Percentiles rank a stretch among this genome's conserved stretches.
Evolutionary conservation across 2,888 invertebrate genomes (phyloP).

Genomic region (Ophion obscuratus): DNA sequence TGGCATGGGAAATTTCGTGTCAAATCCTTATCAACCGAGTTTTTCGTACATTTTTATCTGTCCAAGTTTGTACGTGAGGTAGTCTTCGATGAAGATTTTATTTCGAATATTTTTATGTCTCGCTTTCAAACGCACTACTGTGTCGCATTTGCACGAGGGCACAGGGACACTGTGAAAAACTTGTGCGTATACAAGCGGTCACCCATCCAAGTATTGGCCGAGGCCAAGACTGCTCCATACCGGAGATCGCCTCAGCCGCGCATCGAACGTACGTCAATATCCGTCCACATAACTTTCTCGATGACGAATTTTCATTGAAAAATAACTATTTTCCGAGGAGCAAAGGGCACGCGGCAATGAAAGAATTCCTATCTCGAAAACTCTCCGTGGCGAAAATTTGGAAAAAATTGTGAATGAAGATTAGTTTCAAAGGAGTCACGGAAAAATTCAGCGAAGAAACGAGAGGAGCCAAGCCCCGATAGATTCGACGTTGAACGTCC

Average conservation of each 20-base stretch:
- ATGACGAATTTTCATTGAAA: too few relatives aligned
- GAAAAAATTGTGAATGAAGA: too few relatives aligned
- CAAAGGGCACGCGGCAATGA: too few relatives aligned
- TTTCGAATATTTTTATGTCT: not conserved
- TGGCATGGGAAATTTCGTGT: not conserved
- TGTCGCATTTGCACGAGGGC: not conserved
- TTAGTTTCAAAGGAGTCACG: not conserved
- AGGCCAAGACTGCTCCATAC: too few relatives aligned
- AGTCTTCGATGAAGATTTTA: not conserved
- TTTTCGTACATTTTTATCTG: not conserved
- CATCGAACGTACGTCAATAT: too few relatives aligned
- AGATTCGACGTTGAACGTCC: slow-evolving; percentile 8
- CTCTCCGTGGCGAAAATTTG: too few relatives aligned
- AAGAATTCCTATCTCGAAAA: too few relatives aligned
- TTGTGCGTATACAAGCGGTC: not conserved
- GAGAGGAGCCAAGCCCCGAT: not conserved
- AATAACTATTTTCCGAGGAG: too few relatives aligned
- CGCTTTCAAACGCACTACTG: too few relatives aligned
- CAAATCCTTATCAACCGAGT: not conserved
- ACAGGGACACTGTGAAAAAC: not conserved
- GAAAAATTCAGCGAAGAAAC: not conserved
- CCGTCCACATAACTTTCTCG: too few relatives aligned
- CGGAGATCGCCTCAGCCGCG: too few relatives aligned
- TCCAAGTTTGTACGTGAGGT: not conserved
- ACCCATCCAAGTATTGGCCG: not conserved